phyloP scores from a whole-genome alignment of 2,888 invertebrate species.

The Baccha elongata region DNA sequence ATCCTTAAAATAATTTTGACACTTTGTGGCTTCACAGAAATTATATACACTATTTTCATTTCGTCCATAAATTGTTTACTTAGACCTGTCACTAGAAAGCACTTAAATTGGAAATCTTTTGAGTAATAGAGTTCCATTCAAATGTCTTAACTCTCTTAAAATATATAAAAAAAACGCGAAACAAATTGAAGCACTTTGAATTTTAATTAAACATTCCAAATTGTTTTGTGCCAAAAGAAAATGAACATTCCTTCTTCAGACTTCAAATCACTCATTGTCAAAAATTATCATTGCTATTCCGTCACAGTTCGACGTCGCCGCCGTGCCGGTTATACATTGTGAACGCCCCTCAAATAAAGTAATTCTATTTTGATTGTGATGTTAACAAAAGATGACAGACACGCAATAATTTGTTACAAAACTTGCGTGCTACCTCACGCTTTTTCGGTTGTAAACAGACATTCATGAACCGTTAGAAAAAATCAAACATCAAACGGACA shows the following conservation, averaged over 20 bases:
- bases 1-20: too few relatives aligned
- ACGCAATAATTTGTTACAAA: background rate
- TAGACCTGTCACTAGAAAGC: too few relatives aligned
- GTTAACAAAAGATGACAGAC: background rate
- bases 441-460: conserved; percentile 3
- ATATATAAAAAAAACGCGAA: too few relatives aligned
- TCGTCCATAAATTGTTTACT: too few relatives aligned
- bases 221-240: conserved; percentile 16
- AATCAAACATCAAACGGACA: conserved; percentile 4
- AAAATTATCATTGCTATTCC: background rate
- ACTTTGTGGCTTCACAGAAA: too few relatives aligned
- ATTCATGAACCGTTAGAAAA: conserved; percentile 1
- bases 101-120: too few relatives aligned
- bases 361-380: background rate
- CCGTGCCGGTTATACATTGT: background rate
- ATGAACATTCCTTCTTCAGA: conserved; percentile 8
- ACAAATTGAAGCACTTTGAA: too few relatives aligned
- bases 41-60: too few relatives aligned
- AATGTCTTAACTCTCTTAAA: too few relatives aligned
- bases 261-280: background rate
- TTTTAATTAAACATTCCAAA: conserved; percentile 59
- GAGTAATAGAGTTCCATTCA: too few relatives aligned
- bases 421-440: conserved; percentile 12
- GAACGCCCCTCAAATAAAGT: background rate
- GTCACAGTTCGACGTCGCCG: background rate